Evolutionary conservation across 1,140 invertebrate genomes (phyloP).

Genomic region (Halotydeus destructor): DNA sequence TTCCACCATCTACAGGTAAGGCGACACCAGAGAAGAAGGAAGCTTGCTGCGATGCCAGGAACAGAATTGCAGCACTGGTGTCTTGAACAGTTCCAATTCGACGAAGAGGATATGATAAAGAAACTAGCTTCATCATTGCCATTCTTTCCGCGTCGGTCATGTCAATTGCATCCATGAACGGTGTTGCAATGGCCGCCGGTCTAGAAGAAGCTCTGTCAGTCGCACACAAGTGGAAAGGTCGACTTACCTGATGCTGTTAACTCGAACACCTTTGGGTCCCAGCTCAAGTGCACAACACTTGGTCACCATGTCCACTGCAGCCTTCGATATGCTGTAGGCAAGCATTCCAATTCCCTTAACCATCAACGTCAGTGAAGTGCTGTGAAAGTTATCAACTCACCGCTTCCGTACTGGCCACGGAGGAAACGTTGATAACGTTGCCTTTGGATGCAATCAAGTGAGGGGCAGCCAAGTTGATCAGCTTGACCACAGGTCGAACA

Average conservation of each 20-base stretch:
- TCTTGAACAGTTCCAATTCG: conserved; percentile 46
- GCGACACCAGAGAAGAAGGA: conserved; percentile 57
- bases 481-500: conserved; percentile 5
- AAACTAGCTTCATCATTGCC: too few species aligned
- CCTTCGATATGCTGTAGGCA: conserved; percentile 38
- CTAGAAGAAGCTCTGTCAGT: background rate
- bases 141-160: too few species aligned
- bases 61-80: conserved; percentile 56
- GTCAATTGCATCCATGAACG: too few species aligned
- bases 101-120: conserved; percentile 14
- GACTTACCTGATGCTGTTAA: conserved; percentile 43
- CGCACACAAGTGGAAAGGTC: too few species aligned
- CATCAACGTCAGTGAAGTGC: too few species aligned
- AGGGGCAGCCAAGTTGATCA: conserved; percentile 59
- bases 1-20: conserved; percentile 62
- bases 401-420: conserved; percentile 53
- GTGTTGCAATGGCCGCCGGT: background rate
- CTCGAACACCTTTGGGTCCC: conserved; percentile 36
- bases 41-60: conserved; percentile 51
- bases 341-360: too few species aligned
- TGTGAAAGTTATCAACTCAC: conserved; percentile 21
- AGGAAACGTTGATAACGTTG: conserved; percentile 70
- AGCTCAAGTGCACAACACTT: conserved; percentile 31
- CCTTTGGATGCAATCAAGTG: conserved; percentile 56
- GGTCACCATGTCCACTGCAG: conserved; percentile 68